phyloP scores from a whole-genome alignment of 2,113 vertebrate genomes.

The Petrocephalus zakoni region DNA sequence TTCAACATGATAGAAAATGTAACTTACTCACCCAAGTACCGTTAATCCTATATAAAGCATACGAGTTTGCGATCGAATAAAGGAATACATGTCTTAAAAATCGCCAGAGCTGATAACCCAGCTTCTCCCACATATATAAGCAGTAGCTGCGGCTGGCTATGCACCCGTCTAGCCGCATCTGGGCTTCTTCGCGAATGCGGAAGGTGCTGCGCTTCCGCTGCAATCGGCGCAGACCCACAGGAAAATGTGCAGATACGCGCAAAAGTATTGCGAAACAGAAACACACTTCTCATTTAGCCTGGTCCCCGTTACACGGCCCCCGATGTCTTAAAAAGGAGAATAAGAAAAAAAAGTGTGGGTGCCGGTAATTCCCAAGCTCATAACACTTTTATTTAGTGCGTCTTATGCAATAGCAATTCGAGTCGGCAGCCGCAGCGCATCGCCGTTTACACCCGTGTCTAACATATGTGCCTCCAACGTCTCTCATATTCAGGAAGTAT shows the following conservation, averaged over 20 bases:
- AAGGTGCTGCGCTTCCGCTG: background rate
- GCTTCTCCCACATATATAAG: background rate
- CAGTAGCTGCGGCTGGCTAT: background rate
- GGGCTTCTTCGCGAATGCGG: background rate
- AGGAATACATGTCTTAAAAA: background rate
- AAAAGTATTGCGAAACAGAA: background rate
- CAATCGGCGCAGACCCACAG: background rate
- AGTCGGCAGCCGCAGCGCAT: background rate
- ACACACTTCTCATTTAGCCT: background rate
- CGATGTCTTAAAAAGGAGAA: background rate
- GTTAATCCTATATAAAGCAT: background rate
- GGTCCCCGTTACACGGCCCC: background rate
- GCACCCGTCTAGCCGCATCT: background rate
- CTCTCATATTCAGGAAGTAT: too few relatives aligned
- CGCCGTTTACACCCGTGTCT: background rate
- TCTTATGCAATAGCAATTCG: background rate
- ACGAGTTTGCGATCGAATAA: background rate
- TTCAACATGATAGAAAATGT: background rate
- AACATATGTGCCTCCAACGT: too few relatives aligned
- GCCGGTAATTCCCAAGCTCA: background rate
- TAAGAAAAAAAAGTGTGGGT: background rate
- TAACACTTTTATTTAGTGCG: background rate
- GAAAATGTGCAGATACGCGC: too few relatives aligned
- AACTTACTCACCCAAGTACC: background rate
- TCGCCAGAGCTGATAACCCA: background rate